Percentiles rank a stretch among this genome's conserved stretches.
phyloP scores from a whole-genome alignment of 2,888 invertebrate genomes.

The Drosophila kuntzei region DNA sequence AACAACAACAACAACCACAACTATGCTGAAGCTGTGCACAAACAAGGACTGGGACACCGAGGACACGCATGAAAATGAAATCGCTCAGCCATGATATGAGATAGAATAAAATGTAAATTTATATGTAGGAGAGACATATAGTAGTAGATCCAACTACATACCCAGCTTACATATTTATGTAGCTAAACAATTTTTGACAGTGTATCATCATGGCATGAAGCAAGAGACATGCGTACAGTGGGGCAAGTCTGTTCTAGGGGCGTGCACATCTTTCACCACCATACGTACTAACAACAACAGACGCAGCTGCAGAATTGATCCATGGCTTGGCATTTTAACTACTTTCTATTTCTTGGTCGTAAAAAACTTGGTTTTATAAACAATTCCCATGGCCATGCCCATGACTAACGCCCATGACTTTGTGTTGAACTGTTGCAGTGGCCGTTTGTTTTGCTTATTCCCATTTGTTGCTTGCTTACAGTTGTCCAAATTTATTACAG shows the following conservation, averaged over 20 bases:
- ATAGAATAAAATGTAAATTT: slow-evolving; percentile 68
- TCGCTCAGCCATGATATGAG: slow-evolving; percentile 61
- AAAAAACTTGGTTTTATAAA: slow-evolving; percentile 54
- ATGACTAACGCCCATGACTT: slow-evolving; percentile 50
- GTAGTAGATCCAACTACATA: slow-evolving; percentile 19
- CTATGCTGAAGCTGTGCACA: slow-evolving; percentile 42
- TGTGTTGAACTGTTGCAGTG: slow-evolving; percentile 64
- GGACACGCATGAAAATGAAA: slow-evolving; percentile 72
- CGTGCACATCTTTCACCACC: slow-evolving; percentile 22
- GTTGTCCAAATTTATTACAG: slow-evolving; percentile 72
- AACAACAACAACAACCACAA: slow-evolving; percentile 45
- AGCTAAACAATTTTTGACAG: slow-evolving; percentile 71
- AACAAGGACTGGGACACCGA: slow-evolving; percentile 36
- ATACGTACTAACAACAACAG: too few species aligned
- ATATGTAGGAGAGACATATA: slow-evolving; percentile 26
- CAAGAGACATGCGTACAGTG: slow-evolving; percentile 40
- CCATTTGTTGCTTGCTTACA: slow-evolving; percentile 76
- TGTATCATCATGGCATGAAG: slow-evolving; percentile 47
- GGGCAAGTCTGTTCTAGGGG: slow-evolving; percentile 20
- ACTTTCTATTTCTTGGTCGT: slow-evolving; percentile 56
- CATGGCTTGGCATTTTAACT: slow-evolving; percentile 56
- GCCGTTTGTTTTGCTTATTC: slow-evolving; percentile 75
- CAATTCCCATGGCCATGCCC: slow-evolving; percentile 41
- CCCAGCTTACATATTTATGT: slow-evolving; percentile 55
- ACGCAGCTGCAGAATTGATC: slow-evolving; percentile 64